These are phyloP conservation scores for Cepaea hortensis DNA, from an alignment of 2,888 invertebrate genomes.

Conservation along the genomic window DNA sequence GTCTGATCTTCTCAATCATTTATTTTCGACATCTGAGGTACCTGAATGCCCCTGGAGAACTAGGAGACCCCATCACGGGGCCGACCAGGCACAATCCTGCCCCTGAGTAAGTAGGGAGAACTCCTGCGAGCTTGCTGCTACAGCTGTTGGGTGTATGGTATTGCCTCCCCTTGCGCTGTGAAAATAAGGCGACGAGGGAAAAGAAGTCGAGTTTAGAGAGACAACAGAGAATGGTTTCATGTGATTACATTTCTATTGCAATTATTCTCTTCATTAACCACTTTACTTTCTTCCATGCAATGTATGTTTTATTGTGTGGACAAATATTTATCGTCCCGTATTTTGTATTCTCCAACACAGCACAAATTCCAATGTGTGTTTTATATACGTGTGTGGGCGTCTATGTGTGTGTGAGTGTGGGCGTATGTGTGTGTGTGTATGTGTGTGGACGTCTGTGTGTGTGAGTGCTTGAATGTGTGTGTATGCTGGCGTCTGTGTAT, in stretches of 20 bases:
- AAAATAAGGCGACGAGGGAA: conserved; percentile 10
- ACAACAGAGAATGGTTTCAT: conserved; percentile 19
- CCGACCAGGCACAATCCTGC: not conserved
- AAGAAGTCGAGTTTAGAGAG: conserved; percentile 11
- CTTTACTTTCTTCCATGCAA: not conserved
- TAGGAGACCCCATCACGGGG: conserved; percentile 6
- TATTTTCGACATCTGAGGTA: conserved; percentile 34
- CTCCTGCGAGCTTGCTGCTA: not conserved
- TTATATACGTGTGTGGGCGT: too few species aligned
- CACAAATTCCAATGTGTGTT: too few species aligned
- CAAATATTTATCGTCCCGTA: not conserved
- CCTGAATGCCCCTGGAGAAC: not conserved
- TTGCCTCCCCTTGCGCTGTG: conserved; percentile 24
- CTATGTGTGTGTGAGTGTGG: too few species aligned
- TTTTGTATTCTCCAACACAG: too few species aligned
- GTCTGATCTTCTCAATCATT: conserved; percentile 31
- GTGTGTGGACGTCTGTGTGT: too few species aligned
- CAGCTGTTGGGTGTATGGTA: conserved; percentile 15
- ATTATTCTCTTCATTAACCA: not conserved
- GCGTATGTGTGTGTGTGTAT: too few species aligned
- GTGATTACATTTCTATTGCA: not conserved
- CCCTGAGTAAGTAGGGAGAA: not conserved
- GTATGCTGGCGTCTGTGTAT: too few species aligned
- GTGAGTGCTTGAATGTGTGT: too few species aligned
- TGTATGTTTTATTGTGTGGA: not conserved